Conservation (phyloP, 2,888 invertebrate genomes). For the Palloptera scutellata region DNA sequence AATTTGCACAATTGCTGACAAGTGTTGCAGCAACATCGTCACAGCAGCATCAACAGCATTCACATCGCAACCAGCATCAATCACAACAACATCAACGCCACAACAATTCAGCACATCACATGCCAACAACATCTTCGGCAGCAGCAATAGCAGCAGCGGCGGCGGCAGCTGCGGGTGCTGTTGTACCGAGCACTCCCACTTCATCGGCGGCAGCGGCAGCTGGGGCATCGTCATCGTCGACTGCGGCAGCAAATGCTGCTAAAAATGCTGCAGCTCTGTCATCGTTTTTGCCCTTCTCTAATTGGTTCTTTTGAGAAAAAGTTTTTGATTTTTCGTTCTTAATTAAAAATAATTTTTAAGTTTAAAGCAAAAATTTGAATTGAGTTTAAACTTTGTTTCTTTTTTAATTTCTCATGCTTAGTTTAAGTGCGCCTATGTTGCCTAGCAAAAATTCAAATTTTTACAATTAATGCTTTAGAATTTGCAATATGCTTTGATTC, state of each 20-base stretch:
- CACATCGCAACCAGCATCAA: constrained; percentile 22
- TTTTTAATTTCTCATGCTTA: not conserved
- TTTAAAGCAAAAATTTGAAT: not conserved
- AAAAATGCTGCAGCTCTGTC: constrained; percentile 37
- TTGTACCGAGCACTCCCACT: constrained; percentile 25
- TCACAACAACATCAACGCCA: not conserved
- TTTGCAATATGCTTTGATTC: constrained; percentile 3
- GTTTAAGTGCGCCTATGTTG: no score
- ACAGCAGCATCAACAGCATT: constrained; percentile 36
- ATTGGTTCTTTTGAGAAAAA: constrained; percentile 43
- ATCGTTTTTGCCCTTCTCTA: constrained; percentile 44
- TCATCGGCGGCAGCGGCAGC: constrained; percentile 36
- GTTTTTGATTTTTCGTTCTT: not conserved
- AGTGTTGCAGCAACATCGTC: constrained; percentile 53
- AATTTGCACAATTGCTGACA: constrained; percentile 55
- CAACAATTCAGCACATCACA: constrained; percentile 6
- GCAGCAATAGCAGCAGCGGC: constrained; percentile 33
- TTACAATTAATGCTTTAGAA: not conserved
- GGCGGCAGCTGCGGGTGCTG: constrained; percentile 33
- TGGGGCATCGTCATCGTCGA: constrained; percentile 22
- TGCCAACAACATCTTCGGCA: constrained; percentile 24
- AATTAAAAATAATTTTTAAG: constrained; percentile 15
- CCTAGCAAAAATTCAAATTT: not conserved
- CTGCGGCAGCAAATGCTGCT: constrained; percentile 27
- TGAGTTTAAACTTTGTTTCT: not conserved